Evolutionary conservation across 2,797 vertebrate species (phyloP).

Genomic region (Sphenodon punctatus): DNA sequence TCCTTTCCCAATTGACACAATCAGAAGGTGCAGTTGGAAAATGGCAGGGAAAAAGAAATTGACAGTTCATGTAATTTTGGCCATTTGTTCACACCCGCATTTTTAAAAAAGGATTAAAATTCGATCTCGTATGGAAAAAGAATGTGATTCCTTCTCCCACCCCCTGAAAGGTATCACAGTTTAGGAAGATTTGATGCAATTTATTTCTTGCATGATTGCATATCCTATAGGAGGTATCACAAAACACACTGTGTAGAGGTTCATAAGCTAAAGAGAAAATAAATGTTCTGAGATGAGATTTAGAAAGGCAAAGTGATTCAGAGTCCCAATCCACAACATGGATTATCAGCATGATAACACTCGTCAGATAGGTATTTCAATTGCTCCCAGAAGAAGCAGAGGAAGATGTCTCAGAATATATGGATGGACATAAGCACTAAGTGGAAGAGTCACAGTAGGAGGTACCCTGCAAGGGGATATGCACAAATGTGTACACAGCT

Average conservation of each 20-base stretch:
- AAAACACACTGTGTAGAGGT: constrained; percentile 36
- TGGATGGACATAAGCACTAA: constrained; percentile 26
- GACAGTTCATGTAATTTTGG: constrained; percentile 49
- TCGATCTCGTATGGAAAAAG: constrained; percentile 40
- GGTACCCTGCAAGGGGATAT: background rate
- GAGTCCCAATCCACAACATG: background rate
- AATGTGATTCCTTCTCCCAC: constrained; percentile 30
- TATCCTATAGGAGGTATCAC: constrained; percentile 29
- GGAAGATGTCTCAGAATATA: constrained; percentile 32
- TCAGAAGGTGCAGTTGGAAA: constrained; percentile 39
- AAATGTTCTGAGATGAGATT: constrained; percentile 33
- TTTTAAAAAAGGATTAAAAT: constrained; percentile 30
- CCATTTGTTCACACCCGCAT: constrained; percentile 50
- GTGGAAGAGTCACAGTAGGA: background rate
- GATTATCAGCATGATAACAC: background rate
- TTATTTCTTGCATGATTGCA: constrained; percentile 22
- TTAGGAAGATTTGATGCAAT: constrained; percentile 41
- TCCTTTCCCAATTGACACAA: constrained; percentile 38
- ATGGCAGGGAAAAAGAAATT: constrained; percentile 32
- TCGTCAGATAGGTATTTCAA: constrained; percentile 29
- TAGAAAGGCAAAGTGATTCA: constrained; percentile 6
- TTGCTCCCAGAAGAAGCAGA: constrained; percentile 32
- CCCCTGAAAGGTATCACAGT: constrained; percentile 55
- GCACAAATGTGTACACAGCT: background rate
- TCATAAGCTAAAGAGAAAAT: constrained; percentile 26